A percentile compares a stretch with the other conserved stretches of the same genome.
phyloP scores from a whole-genome alignment of 2,888 invertebrate genomes.

The Cephus rjabovi region DNA sequence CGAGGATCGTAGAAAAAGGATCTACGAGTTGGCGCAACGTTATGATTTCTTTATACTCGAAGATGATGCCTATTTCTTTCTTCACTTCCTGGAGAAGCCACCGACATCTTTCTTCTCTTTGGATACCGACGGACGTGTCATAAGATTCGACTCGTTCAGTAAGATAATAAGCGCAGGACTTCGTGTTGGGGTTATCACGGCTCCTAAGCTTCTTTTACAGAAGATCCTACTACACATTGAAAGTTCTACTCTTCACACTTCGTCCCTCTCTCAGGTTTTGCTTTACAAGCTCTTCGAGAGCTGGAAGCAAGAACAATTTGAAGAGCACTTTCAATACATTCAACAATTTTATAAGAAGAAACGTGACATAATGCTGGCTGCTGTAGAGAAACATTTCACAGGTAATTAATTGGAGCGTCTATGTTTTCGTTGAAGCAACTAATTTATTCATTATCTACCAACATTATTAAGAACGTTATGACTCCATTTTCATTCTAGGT shows the following conservation, averaged over 20 bases:
- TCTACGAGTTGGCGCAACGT: constrained; percentile 79
- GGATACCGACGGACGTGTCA: constrained; percentile 80
- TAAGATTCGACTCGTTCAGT: constrained; percentile 82
- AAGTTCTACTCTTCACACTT: constrained; percentile 73
- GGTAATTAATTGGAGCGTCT: constrained; percentile 57
- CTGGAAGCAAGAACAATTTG: constrained; percentile 72
- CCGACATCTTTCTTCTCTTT: constrained; percentile 78
- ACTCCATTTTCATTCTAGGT: constrained; percentile 56
- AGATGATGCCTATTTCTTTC: constrained; percentile 84
- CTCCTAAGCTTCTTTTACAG: constrained; percentile 73
- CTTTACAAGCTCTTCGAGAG: constrained; percentile 68
- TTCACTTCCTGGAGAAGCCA: constrained; percentile 75
- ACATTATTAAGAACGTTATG: not conserved
- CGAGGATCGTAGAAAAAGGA: constrained; percentile 72
- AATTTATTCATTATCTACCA: not conserved
- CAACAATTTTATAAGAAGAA: constrained; percentile 74
- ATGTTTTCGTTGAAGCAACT: not conserved
- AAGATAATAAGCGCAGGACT: constrained; percentile 80
- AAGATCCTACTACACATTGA: constrained; percentile 77
- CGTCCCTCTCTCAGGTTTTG: constrained; percentile 74
- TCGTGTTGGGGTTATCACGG: constrained; percentile 79
- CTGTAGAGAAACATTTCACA: constrained; percentile 72
- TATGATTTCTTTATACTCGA: constrained; percentile 83
- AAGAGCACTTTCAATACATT: constrained; percentile 71
- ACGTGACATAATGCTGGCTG: constrained; percentile 72